phyloP scores from a whole-genome alignment of 37 sponge, comb jelly and placozoan species.

The Chondrilla cf. caribensis region DNA sequence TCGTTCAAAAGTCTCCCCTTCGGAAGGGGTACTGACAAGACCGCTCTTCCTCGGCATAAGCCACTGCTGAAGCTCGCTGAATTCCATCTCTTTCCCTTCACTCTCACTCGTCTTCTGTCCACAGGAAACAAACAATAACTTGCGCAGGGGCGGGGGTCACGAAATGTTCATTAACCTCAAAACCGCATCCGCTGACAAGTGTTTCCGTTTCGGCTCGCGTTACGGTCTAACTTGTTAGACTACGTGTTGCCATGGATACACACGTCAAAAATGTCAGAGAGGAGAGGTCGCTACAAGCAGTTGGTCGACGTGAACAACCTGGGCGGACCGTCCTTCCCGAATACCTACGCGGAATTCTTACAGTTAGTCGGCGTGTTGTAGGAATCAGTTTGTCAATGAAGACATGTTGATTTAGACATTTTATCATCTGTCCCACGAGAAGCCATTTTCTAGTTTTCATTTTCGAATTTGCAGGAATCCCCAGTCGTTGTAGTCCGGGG shows the following conservation, averaged over 20 bases:
- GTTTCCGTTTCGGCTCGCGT: too few species aligned
- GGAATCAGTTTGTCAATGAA: too few species aligned
- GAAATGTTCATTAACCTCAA: background rate
- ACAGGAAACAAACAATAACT: background rate
- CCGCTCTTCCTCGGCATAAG: background rate
- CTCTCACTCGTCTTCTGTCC: background rate
- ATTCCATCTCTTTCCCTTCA: background rate
- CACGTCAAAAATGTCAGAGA: slow-evolving; percentile 9
- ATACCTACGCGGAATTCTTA: slow-evolving; percentile 52
- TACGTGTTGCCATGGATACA: background rate
- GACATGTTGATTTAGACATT: too few species aligned
- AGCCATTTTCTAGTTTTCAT: too few species aligned
- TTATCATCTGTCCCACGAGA: too few species aligned
- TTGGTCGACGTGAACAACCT: background rate
- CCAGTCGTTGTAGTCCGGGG: too few species aligned
- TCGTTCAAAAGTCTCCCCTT: background rate
- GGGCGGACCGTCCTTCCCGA: background rate
- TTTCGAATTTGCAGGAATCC: too few species aligned
- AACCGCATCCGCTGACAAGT: too few species aligned
- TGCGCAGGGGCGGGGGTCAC: background rate
- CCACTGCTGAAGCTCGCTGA: background rate
- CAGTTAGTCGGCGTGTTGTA: slow-evolving; percentile 17
- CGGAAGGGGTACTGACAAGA: background rate
- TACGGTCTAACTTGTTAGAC: background rate
- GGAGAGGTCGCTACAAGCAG: slow-evolving; percentile 19